Conservation (phyloP, 2,113 vertebrate genomes). For the Scophthalmus maximus region DNA sequence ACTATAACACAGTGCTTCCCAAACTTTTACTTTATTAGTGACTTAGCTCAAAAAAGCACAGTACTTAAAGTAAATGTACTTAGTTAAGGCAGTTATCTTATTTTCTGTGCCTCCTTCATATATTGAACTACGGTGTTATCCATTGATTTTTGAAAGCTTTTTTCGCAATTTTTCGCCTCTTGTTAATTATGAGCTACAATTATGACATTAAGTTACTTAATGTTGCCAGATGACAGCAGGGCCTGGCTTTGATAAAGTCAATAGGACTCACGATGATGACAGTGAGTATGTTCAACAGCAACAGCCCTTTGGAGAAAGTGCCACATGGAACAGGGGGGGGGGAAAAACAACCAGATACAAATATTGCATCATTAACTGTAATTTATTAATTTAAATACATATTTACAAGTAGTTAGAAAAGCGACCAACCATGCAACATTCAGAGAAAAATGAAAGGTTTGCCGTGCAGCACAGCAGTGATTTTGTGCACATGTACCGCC, state of each 20-base stretch:
- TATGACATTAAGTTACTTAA: background rate
- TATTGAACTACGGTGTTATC: no score
- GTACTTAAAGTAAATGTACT: no score
- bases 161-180: no score
- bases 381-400: constrained; percentile 70
- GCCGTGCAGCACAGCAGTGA: background rate
- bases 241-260: background rate
- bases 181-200: background rate
- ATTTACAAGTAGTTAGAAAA: constrained; percentile 71
- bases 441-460: constrained; percentile 26
- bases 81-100: no score
- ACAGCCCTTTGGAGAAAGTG: background rate
- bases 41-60: no score
- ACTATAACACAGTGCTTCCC: no score
- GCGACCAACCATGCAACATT: background rate
- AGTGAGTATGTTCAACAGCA: no score
- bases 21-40: no score
- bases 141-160: no score
- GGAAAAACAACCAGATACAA: background rate
- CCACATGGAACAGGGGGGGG: background rate
- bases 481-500: constrained; percentile 7
- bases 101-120: no score
- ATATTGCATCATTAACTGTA: background rate
- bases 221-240: background rate
- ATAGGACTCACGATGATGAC: no score